phyloP scores from a whole-genome alignment of 2,888 invertebrate genomes.

The Raillietiella orientalis region DNA sequence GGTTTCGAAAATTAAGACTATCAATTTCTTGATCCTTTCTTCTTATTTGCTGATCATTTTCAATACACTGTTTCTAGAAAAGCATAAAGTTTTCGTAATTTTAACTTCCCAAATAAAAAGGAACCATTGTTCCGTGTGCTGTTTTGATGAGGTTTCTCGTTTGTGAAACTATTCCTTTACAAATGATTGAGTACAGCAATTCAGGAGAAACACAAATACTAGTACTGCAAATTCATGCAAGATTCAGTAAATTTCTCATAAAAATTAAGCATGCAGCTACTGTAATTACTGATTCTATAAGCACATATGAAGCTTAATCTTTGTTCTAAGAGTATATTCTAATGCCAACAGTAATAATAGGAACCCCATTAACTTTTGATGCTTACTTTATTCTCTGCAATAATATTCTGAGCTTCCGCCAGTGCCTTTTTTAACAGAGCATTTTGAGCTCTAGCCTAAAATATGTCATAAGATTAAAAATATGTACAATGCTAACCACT shows the following conservation, averaged over 20 bases:
- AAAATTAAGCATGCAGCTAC: too few relatives aligned
- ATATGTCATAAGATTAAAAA: slow-evolving; percentile 5
- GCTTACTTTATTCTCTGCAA: slow-evolving; percentile 25
- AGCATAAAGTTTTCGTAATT: slow-evolving; percentile 3
- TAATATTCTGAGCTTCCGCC: slow-evolving; percentile 58
- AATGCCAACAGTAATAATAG: slow-evolving; percentile 1
- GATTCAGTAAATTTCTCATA: too few relatives aligned
- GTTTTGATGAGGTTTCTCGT: neutral
- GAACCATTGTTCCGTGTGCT: slow-evolving; percentile 3
- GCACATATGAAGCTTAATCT: neutral
- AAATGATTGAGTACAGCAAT: too few relatives aligned
- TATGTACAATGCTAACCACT: slow-evolving; percentile 5
- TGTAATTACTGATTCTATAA: too few relatives aligned
- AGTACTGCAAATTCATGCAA: too few relatives aligned
- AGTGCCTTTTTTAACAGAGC: slow-evolving; percentile 74
- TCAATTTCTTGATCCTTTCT: slow-evolving; percentile 75
- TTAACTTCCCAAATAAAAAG: slow-evolving; percentile 2
- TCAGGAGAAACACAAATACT: too few relatives aligned
- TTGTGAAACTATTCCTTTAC: too few relatives aligned
- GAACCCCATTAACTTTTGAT: too few relatives aligned
- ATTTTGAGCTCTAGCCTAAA: slow-evolving; percentile 58
- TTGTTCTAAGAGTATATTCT: slow-evolving; percentile 1
- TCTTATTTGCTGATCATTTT: slow-evolving; percentile 45
- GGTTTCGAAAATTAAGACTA: slow-evolving; percentile 64
- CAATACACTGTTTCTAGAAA: slow-evolving; percentile 32